Conservation (phyloP, 2,888 invertebrate species). For the Megastigmus dorsalis region DNA sequence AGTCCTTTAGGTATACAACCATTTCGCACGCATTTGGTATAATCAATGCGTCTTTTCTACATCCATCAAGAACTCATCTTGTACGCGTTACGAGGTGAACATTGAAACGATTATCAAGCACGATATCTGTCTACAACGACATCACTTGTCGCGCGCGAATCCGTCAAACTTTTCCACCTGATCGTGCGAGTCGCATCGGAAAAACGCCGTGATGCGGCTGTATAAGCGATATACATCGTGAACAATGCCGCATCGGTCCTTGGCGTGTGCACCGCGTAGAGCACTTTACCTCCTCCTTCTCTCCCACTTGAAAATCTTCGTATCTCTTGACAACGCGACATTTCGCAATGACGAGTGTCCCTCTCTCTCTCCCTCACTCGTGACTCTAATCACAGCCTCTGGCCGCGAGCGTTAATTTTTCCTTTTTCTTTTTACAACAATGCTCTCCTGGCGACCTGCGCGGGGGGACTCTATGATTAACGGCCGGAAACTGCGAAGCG, state of each 20-base stretch:
- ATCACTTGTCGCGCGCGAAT: no score
- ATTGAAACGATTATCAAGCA: background rate
- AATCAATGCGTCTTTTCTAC: background rate
- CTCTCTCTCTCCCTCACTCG: no score
- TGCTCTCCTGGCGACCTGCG: background rate
- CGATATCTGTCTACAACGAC: background rate
- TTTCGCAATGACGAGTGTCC: constrained; percentile 29
- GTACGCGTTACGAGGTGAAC: background rate
- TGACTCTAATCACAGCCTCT: constrained; percentile 46
- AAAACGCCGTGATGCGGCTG: background rate
- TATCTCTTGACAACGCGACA: no score
- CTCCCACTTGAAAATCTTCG: no score
- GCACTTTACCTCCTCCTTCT: background rate
- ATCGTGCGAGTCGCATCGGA: no score
- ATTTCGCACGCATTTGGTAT: background rate
- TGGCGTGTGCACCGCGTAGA: no score
- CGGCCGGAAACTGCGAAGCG: constrained; percentile 40
- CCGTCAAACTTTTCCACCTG: no score
- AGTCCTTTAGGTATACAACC: background rate
- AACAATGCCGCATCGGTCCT: constrained; percentile 24
- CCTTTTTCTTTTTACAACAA: constrained; percentile 27
- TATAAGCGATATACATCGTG: background rate
- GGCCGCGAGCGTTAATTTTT: constrained; percentile 15
- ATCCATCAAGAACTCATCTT: background rate
- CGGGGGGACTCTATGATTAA: constrained; percentile 24